These are phyloP conservation scores for Thalassarche chlororhynchos DNA, from an alignment of 2,113 vertebrate genomes.

Conservation along the genomic window DNA sequence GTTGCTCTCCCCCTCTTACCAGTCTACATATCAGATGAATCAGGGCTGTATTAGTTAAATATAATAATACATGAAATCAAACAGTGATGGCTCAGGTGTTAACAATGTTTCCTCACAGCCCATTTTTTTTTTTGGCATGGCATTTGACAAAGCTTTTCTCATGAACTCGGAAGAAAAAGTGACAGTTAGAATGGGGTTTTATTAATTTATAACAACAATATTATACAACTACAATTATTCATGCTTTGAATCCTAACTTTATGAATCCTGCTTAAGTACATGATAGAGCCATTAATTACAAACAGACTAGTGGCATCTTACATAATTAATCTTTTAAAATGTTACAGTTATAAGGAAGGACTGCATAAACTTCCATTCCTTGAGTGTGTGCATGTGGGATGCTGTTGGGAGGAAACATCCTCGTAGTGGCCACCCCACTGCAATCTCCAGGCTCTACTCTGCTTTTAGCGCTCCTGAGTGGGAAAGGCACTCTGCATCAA, in stretches of 20 bases:
- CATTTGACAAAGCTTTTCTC: neutral
- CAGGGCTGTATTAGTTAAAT: neutral
- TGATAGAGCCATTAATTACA: neutral
- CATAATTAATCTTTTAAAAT: neutral
- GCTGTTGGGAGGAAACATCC: neutral
- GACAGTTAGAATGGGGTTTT: neutral
- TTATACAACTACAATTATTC: neutral
- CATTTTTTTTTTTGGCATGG: neutral
- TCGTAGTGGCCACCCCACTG: neutral
- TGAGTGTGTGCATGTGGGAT: neutral
- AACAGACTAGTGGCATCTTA: neutral
- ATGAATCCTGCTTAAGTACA: neutral
- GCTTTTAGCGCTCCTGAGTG: neutral
- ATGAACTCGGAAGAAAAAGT: neutral
- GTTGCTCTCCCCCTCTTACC: neutral
- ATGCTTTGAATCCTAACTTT: neutral
- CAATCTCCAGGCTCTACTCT: neutral
- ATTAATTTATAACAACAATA: neutral
- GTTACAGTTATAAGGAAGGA: neutral
- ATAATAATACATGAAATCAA: neutral
- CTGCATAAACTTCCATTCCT: neutral
- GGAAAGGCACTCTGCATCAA: neutral
- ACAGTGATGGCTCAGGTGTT: neutral
- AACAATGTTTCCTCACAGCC: neutral
- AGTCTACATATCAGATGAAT: neutral